A percentile compares a stretch with the other conserved stretches of the same genome.
These are phyloP conservation scores for Helicoverpa armigera DNA, from an alignment of 1,140 invertebrate species.

Conservation along the genomic window DNA sequence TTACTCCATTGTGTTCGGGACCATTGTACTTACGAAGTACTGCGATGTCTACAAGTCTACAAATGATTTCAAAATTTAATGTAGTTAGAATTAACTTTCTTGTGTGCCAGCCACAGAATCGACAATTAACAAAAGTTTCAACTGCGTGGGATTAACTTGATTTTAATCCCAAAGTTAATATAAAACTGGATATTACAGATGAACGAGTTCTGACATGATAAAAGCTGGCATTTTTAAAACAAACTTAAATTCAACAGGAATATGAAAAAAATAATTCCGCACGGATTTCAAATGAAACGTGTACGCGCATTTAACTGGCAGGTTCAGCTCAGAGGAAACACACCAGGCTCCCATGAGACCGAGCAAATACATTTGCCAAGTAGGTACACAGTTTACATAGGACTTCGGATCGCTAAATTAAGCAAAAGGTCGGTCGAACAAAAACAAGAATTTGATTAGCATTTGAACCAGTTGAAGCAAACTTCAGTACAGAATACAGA, in stretches of 20 bases:
- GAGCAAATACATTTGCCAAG: constrained; percentile 55
- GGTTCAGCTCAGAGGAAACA: background rate
- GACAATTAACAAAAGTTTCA: background rate
- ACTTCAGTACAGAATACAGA: constrained; percentile 47
- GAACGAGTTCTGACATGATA: no score
- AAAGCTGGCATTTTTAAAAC: background rate
- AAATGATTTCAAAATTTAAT: constrained; percentile 6
- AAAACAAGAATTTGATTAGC: constrained; percentile 65
- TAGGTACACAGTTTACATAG: constrained; percentile 59
- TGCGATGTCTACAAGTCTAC: background rate
- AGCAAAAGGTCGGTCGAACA: constrained; percentile 60
- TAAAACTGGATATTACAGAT: background rate
- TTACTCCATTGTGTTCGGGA: constrained; percentile 25
- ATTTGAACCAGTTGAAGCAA: constrained; percentile 52
- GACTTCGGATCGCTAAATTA: constrained; percentile 57
- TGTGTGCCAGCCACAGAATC: background rate
- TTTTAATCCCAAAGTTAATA: no score
- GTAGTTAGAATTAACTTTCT: constrained; percentile 2
- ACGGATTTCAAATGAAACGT: background rate
- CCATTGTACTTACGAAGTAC: background rate
- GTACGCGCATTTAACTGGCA: constrained; percentile 7
- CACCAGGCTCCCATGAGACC: constrained; percentile 55
- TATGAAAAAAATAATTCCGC: background rate
- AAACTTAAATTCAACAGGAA: background rate
- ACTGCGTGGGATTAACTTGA: background rate